phyloP scores from a whole-genome alignment of 2,113 vertebrate species.

The Psophia crepitans region DNA sequence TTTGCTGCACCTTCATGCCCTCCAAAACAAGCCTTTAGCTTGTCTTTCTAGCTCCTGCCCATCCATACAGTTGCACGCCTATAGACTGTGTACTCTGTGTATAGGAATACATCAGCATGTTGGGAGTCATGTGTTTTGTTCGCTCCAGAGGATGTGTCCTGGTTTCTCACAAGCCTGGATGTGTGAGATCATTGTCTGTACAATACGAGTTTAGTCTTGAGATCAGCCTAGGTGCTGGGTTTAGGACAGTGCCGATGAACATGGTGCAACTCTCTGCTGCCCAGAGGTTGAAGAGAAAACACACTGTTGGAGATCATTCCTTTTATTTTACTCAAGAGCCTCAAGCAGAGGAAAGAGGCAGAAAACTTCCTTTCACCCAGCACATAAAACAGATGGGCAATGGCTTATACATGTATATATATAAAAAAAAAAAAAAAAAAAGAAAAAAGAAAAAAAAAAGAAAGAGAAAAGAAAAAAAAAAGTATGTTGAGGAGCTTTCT shows the following conservation, averaged over 20 bases:
- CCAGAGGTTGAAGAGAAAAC: not conserved
- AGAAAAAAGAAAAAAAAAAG: not conserved
- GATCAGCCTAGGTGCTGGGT: not conserved
- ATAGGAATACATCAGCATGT: not conserved
- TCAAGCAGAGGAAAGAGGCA: not conserved
- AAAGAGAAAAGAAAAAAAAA: too few species aligned
- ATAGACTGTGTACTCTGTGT: not conserved
- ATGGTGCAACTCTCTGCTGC: not conserved
- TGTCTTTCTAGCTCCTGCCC: not conserved
- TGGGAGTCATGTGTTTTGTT: not conserved
- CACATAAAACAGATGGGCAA: not conserved
- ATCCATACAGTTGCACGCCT: not conserved
- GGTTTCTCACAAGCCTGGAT: not conserved
- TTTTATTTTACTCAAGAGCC: not conserved
- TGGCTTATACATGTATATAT: accelerated
- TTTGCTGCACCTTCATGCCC: not conserved
- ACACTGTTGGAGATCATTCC: not conserved
- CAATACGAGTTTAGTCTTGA: not conserved
- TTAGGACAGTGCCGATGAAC: not conserved
- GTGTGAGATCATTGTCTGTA: not conserved
- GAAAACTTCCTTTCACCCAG: not conserved
- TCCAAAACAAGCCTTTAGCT: not conserved
- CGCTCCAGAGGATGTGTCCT: not conserved
- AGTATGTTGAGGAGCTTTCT: not conserved
- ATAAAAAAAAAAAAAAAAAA: not conserved